Evolutionary conservation across 1,140 invertebrate genomes (phyloP).

Genomic region (Caenorhabditis latens): DNA sequence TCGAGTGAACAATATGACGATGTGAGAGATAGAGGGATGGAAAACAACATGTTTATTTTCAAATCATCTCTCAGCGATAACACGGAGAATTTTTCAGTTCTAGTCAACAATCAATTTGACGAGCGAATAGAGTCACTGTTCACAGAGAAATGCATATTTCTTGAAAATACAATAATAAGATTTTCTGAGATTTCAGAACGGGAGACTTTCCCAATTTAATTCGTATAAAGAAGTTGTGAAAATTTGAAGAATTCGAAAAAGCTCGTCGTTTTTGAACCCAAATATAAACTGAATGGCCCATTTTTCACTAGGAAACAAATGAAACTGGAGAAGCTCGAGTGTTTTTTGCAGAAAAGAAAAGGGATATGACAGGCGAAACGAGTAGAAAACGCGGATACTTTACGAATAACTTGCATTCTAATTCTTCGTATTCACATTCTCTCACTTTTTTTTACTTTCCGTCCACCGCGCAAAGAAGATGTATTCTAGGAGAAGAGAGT

Average conservation of each 20-base stretch:
- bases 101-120: constrained; percentile 4
- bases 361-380: neutral
- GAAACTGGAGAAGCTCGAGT: constrained; percentile 13
- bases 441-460: neutral
- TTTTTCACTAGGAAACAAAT: neutral
- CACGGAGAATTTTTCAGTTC: neutral
- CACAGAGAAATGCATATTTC: neutral
- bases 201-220: no score
- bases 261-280: no score
- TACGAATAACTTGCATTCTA: constrained; percentile 6
- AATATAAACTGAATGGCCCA: no score
- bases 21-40: neutral
- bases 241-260: no score
- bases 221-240: no score
- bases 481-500: neutral
- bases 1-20: neutral
- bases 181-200: no score
- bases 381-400: constrained; percentile 12
- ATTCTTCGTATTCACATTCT: constrained; percentile 5
- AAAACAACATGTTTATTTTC: neutral
- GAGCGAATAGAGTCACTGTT: neutral
- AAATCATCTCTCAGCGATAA: neutral
- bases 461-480: neutral
- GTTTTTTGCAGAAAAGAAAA: neutral
- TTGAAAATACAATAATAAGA: neutral